Percentiles rank a stretch among this genome's conserved stretches.
Evolutionary conservation across 2,797 vertebrate species (phyloP).

Genomic region (Melanogrammus aeglefinus): DNA sequence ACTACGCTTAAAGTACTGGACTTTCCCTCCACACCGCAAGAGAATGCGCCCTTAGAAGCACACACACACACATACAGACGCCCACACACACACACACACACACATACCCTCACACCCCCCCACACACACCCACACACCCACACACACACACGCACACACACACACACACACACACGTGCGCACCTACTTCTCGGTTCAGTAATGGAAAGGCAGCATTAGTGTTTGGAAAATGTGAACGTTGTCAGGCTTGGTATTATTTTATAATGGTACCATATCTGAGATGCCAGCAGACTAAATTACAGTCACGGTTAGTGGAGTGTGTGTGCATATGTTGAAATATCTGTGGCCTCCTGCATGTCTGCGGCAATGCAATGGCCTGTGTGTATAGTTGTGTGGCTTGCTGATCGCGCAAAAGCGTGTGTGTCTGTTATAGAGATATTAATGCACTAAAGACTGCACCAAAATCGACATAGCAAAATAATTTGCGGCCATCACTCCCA

Average conservation of each 20-base stretch:
- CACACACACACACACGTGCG: constrained; percentile 14
- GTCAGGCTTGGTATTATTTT: constrained; percentile 46
- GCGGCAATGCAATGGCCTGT: not conserved
- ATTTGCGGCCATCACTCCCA: too few relatives aligned
- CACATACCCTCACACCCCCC: constrained; percentile 10
- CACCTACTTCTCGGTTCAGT: constrained; percentile 23
- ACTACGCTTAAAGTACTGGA: constrained; percentile 39
- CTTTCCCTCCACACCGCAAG: constrained; percentile 39
- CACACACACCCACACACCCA: not conserved
- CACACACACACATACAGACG: not conserved
- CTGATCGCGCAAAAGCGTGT: not conserved
- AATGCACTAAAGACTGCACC: not conserved
- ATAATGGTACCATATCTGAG: constrained; percentile 44
- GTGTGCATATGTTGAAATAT: constrained; percentile 12
- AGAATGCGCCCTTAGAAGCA: constrained; percentile 32
- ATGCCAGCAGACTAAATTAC: constrained; percentile 42
- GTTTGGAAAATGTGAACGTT: constrained; percentile 56
- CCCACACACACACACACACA: constrained; percentile 10
- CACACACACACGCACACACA: constrained; percentile 1
- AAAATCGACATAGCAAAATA: too few relatives aligned
- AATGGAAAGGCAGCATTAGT: constrained; percentile 57
- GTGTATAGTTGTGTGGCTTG: constrained; percentile 12
- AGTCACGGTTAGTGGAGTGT: not conserved
- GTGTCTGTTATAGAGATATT: not conserved
- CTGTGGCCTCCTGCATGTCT: constrained; percentile 1